A percentile compares a stretch with the other conserved stretches of the same genome.
phyloP scores from a whole-genome alignment of 30 jellyfish, hydroid and myxozoan genomes.

The Aurelia aurita region DNA sequence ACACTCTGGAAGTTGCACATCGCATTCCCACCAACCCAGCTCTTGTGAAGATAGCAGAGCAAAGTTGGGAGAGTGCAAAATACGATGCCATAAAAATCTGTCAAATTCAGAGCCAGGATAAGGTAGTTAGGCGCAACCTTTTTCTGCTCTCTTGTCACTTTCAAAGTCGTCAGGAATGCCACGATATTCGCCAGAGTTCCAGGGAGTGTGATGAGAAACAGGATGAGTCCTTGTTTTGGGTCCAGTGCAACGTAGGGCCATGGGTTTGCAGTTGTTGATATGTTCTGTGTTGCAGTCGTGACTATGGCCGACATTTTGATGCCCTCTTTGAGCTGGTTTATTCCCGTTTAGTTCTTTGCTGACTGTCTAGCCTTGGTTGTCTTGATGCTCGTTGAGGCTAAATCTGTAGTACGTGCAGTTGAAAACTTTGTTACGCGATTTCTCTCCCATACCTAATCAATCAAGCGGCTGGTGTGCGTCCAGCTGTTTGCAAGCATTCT shows the following conservation, averaged over 20 bases:
- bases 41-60: constrained; percentile 67
- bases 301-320: background rate
- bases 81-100: constrained; percentile 73
- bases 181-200: constrained; percentile 70
- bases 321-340: too few relatives aligned
- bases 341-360: too few relatives aligned
- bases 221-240: constrained; percentile 72
- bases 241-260: constrained; percentile 77
- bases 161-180: constrained; percentile 54
- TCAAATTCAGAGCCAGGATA: constrained; percentile 64
- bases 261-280: constrained; percentile 18
- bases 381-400: too few relatives aligned
- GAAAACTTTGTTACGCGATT: too few relatives aligned
- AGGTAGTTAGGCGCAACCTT: constrained; percentile 69
- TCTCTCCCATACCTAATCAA: too few relatives aligned
- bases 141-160: constrained; percentile 42
- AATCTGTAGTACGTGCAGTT: too few relatives aligned
- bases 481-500: too few relatives aligned
- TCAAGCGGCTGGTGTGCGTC: too few relatives aligned
- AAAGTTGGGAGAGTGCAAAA: constrained; percentile 77
- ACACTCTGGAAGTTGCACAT: constrained; percentile 76
- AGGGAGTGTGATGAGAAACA: constrained; percentile 63
- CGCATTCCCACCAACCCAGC: constrained; percentile 76
- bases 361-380: too few relatives aligned
- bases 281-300: constrained; percentile 14